Percentiles rank a stretch among this genome's conserved stretches.
phyloP scores from a whole-genome alignment of 35 echinoderm and acorn worm genomes.

The Patiria miniata region DNA sequence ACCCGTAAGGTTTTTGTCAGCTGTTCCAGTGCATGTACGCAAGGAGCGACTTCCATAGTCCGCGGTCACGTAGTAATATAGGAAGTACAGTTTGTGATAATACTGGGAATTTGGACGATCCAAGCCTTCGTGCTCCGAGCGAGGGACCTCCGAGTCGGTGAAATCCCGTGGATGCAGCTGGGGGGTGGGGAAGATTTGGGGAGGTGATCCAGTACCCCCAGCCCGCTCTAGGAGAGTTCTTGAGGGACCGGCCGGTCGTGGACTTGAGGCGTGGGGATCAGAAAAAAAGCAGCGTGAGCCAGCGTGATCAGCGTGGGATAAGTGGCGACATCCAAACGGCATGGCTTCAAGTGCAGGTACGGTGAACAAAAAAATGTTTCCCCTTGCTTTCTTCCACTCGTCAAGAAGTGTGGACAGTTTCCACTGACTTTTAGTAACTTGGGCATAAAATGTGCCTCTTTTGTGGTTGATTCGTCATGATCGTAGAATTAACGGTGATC shows the following conservation, averaged over 20 bases:
- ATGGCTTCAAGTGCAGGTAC: slow-evolving; percentile 14
- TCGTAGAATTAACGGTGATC: too few species aligned
- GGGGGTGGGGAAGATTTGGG: background rate
- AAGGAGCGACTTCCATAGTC: background rate
- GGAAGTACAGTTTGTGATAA: background rate
- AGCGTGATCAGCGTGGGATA: background rate
- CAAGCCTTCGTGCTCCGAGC: background rate
- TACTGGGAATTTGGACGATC: background rate
- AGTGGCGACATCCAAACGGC: background rate
- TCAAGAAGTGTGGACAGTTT: too few species aligned
- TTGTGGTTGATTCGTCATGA: too few species aligned
- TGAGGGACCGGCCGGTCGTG: background rate
- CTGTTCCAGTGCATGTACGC: background rate
- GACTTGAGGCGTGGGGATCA: too few species aligned
- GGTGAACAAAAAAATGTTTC: too few species aligned
- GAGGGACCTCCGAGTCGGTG: background rate
- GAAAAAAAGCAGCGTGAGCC: background rate
- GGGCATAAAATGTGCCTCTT: too few species aligned
- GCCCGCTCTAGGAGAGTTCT: background rate
- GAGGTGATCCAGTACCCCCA: slow-evolving; percentile 1
- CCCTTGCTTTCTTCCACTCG: too few species aligned
- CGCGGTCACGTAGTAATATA: background rate
- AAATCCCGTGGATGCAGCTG: background rate
- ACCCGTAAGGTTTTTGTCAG: background rate
- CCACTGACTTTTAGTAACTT: too few species aligned